A percentile compares a stretch with the other conserved stretches of the same genome.
phyloP scores from a whole-genome alignment of 64 coral and sea anemone species.

The Pachyseris speciosa region DNA sequence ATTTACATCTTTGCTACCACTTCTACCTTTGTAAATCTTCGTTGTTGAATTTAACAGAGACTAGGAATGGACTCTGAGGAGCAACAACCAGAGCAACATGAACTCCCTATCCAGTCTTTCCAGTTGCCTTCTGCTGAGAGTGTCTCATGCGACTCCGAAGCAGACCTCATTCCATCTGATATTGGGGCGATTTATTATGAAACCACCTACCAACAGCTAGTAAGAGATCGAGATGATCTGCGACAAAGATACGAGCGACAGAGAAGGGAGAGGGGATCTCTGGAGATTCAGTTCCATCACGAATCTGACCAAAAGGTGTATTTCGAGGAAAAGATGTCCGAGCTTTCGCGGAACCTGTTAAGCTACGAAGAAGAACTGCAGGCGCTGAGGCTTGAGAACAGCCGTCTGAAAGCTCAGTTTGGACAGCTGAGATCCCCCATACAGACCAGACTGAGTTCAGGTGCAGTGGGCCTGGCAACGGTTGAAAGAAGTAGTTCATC shows the following conservation, averaged over 20 bases:
- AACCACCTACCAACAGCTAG: conserved; percentile 23
- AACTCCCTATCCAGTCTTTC: neutral
- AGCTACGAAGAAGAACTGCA: conserved; percentile 56
- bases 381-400: conserved; percentile 27
- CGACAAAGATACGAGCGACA: conserved; percentile 35
- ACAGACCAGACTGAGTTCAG: conserved; percentile 5
- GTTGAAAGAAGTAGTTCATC: neutral
- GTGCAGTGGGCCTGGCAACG: neutral
- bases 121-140: neutral
- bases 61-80: conserved; percentile 8
- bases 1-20: too few species aligned
- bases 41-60: neutral
- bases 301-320: conserved; percentile 42
- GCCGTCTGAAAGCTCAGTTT: conserved; percentile 49
- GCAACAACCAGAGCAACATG: neutral
- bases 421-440: conserved; percentile 27
- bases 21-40: too few species aligned
- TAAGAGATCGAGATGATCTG: conserved; percentile 45
- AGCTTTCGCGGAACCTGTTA: neutral
- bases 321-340: conserved; percentile 35
- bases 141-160: neutral
- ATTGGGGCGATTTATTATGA: neutral
- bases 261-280: conserved; percentile 23
- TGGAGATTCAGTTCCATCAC: conserved; percentile 21
- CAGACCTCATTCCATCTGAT: neutral